These are phyloP conservation scores for Acleris literana DNA, from an alignment of 2,888 invertebrate genomes.

Conservation along the genomic window DNA sequence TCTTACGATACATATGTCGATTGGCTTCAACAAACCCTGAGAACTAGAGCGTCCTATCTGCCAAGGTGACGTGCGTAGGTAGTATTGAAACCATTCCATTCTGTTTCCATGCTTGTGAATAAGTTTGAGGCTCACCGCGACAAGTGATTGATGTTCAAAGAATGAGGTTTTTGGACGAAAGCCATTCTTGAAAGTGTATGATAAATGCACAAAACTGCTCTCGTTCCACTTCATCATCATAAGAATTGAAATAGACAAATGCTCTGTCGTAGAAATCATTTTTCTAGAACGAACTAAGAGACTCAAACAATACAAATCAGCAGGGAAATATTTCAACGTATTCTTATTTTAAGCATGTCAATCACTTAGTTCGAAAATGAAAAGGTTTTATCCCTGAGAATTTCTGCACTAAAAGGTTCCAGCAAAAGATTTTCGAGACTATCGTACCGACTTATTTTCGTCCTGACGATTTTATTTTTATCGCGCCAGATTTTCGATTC, in stretches of 20 bases:
- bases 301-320: no score
- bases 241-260: no score
- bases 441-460: constrained; percentile 14
- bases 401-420: background rate
- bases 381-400: background rate
- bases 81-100: constrained; percentile 12
- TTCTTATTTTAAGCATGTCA: no score
- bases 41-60: constrained; percentile 12
- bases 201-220: no score
- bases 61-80: constrained; percentile 15
- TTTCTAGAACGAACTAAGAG: no score
- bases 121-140: constrained; percentile 12
- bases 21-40: constrained; percentile 8
- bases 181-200: no score
- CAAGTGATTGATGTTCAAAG: constrained; percentile 9
- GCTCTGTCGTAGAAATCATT: no score
- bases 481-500: constrained; percentile 26
- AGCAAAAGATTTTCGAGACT: constrained; percentile 10
- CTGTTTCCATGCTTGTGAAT: constrained; percentile 15
- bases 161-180: background rate
- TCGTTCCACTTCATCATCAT: no score
- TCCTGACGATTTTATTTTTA: constrained; percentile 15
- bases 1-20: constrained; percentile 2
- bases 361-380: no score
- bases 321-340: no score